Evolutionary conservation across 2,888 invertebrate genomes (phyloP), one percentile per base, ranked within the genome.

Genomic region (Copidosoma aretas): DNA sequence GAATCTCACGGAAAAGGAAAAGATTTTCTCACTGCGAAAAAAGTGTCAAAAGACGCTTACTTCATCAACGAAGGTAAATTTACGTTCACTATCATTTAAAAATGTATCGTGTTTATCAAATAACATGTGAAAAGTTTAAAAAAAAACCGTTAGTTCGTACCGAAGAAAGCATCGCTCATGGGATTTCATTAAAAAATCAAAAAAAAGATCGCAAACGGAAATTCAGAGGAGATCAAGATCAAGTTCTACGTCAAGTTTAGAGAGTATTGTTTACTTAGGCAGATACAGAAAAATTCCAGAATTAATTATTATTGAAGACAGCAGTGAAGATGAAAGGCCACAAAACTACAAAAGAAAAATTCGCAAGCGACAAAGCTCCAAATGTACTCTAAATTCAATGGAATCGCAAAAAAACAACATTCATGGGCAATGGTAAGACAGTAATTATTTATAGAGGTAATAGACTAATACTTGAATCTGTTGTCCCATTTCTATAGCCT

Each of bases 211-310:
- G n/a, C 15, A n/a, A 32, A 41, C n/a, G 17, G 19, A 52, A 54
- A 21, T 22, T 3, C n/a, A 39, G 19, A 43, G 39, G 19, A 14
- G 52, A 25, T 53, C 51, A 17, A 64, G 64, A 17, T n/a, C 64
- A 4, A 41, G 25, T 12, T 67, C 68, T 1, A 60, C 43, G 10
- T 52, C 61, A 3, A 73, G 71, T 14, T 12, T 65, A 4, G 62
- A 64, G 14, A 79, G 78, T 39, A 73, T 82, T 2, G 60, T 78
- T 56, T 81, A 64, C 67, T 68, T 82, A 4, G 80, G 81, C 5
- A 72, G 68, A 2, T 77, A 75, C 64, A 73, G 71, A 5, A 81
- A 79, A 68, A 64, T 76, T 24, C 80, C 81, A 0, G 75, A 76
- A 53, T 64, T 82, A 8, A 70, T 82, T 39, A 74, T 70, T n/a